phyloP scores from a whole-genome alignment of 2,797 vertebrate species.

The Oceanodroma leucorhoa region DNA sequence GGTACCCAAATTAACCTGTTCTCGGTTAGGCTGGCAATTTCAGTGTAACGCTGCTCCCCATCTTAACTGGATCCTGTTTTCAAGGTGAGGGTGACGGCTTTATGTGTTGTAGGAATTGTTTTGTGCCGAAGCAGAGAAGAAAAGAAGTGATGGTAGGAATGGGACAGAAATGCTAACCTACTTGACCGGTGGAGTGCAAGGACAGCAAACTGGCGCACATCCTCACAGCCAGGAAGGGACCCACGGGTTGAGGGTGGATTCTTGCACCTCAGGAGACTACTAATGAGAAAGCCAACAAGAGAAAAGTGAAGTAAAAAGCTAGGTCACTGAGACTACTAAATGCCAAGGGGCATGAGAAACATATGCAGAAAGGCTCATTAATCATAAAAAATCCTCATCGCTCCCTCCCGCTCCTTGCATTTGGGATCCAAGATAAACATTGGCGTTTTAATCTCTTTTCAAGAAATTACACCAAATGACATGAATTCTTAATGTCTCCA shows the following conservation, averaged over 20 bases:
- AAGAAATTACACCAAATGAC: constrained; percentile 16
- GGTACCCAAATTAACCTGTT: background rate
- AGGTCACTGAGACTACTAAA: constrained; percentile 31
- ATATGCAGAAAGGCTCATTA: constrained; percentile 27
- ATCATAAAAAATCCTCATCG: background rate
- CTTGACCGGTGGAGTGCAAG: background rate
- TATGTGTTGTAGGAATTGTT: background rate
- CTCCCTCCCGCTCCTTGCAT: background rate
- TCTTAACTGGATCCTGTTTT: background rate
- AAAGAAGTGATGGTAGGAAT: background rate
- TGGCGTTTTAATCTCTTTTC: constrained; percentile 48
- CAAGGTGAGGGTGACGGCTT: background rate
- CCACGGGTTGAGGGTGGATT: background rate
- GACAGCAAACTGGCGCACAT: background rate
- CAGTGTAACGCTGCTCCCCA: rapidly evolving
- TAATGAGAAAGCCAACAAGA: constrained; percentile 12
- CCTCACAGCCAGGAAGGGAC: background rate
- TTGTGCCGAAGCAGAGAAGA: background rate
- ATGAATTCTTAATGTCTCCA: constrained; percentile 24
- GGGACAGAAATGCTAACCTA: background rate
- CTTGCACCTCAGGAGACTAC: background rate
- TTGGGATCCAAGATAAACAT: constrained; percentile 43
- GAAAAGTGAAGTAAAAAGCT: constrained; percentile 7
- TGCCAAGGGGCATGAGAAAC: constrained; percentile 23
- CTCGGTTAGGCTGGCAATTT: rapidly evolving